These are phyloP conservation scores for Athalia rosae DNA, from an alignment of 2,888 invertebrate species.

Conservation along the genomic window DNA sequence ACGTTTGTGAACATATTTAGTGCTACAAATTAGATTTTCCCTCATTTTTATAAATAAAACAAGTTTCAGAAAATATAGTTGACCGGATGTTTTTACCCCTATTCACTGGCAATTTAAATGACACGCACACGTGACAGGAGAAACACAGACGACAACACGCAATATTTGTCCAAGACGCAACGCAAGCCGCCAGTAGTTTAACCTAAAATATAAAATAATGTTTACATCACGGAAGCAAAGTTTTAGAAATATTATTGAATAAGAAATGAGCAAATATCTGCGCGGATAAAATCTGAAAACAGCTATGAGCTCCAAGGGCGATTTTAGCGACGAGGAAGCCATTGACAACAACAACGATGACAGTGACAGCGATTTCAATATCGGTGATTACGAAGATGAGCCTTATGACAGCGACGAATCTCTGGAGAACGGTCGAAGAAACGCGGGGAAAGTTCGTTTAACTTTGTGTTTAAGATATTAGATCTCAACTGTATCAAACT, in stretches of 20 bases:
- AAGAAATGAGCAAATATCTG: neutral
- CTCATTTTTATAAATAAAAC: too few species aligned
- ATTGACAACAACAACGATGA: constrained; percentile 55
- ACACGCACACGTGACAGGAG: too few species aligned
- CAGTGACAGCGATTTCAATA: constrained; percentile 60
- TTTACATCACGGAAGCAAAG: neutral
- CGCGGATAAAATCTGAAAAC: neutral
- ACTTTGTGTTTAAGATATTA: neutral
- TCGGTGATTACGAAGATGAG: constrained; percentile 5
- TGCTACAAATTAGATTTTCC: too few species aligned
- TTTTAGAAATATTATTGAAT: neutral
- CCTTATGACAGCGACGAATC: constrained; percentile 20
- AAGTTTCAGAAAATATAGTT: too few species aligned
- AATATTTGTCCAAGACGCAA: too few species aligned
- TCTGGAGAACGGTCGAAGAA: neutral
- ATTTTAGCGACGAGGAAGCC: constrained; percentile 25
- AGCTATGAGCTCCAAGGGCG: constrained; percentile 15
- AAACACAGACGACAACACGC: too few species aligned
- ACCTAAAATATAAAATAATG: constrained; percentile 8
- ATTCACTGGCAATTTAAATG: too few species aligned
- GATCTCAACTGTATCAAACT: neutral
- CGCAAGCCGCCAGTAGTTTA: neutral
- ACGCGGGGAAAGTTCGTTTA: constrained; percentile 15
- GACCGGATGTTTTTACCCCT: too few species aligned
- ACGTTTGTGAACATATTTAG: too few species aligned